Evolutionary conservation across 2,797 vertebrate species (phyloP), one percentile per base, ranked within the genome.

Genomic region (Margarornis squamiger): DNA sequence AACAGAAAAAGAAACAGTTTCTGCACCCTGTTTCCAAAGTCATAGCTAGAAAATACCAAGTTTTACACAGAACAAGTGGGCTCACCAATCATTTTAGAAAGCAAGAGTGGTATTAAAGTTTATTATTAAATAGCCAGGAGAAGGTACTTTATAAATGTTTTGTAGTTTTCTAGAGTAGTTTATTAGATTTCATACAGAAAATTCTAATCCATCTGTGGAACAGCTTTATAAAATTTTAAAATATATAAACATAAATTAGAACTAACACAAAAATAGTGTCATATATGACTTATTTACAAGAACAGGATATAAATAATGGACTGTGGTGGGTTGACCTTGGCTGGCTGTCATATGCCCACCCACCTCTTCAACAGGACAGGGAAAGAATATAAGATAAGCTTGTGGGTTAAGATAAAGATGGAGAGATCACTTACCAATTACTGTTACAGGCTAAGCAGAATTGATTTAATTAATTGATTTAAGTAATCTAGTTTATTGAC

Each of bases 331-430:
- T 10, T 75, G 32, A 81, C 5, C 6, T 72, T 79, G 7, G 4
- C n/a, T 84, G 32, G 9, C 16, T 81, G 61, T 21, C 12, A 5
- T 41, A 66, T 0, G 0, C 4, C 6, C 9, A 55, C 7, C 9
- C 9, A 51, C 13, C 34, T 58, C 32, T 13, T 85, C 39, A 85
- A 41, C 7, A 66, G 29, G 39, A 45, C 18, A 66, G 14, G 2
- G 8, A 52, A 6, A n/a, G 16, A 83, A 73, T 43, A 17, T 12
- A 68, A 23, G 15, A 80, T 22, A 59, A 61, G 7, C 23, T 5
- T 38, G 0, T 20, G 7, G 3, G 7, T 83, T 29, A 55, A 43
- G 36, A 62, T 17, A 67, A 72, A 57, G 29, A 34, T 6, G 8
- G 18, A 20, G 3, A 67, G 9, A 86, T 7, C 7, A 22, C 6